These are phyloP conservation scores for Nebria salina DNA, from an alignment of 2,888 invertebrate genomes.

Conservation along the genomic window DNA sequence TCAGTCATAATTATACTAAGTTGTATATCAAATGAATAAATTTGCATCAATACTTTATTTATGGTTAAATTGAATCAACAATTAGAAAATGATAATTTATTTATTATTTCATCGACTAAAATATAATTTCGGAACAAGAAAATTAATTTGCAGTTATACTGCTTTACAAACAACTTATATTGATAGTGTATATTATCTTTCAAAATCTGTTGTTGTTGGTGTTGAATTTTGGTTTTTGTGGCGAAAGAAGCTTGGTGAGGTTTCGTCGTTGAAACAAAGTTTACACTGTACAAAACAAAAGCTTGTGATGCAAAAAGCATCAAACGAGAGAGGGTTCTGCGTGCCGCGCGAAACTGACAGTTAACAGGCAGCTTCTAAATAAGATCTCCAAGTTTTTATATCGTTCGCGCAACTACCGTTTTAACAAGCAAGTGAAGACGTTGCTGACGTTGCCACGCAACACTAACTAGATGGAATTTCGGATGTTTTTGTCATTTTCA, in stretches of 20 bases:
- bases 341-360: constrained; percentile 29
- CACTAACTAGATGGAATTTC: constrained; percentile 34
- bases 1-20: too few species aligned
- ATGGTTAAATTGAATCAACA: too few species aligned
- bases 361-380: constrained; percentile 24
- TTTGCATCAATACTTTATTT: too few species aligned
- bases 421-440: constrained; percentile 15
- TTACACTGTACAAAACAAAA: constrained; percentile 44
- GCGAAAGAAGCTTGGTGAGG: constrained; percentile 9
- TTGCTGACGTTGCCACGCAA: constrained; percentile 25
- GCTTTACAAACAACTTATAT: neutral
- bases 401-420: constrained; percentile 5
- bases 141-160: neutral
- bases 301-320: constrained; percentile 22
- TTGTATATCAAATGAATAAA: too few species aligned
- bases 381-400: constrained; percentile 40
- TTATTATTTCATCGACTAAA: too few species aligned
- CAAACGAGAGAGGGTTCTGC: constrained; percentile 26
- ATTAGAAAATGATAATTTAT: too few species aligned
- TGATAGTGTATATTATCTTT: constrained; percentile 9
- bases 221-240: constrained; percentile 32
- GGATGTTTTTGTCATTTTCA: constrained; percentile 31
- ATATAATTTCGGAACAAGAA: neutral
- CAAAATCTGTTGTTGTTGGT: constrained; percentile 24
- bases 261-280: constrained; percentile 25